Evolutionary conservation across 2,888 invertebrate genomes (phyloP), one percentile per base, ranked within the genome.

Genomic region (Gortyna flavago): DNA sequence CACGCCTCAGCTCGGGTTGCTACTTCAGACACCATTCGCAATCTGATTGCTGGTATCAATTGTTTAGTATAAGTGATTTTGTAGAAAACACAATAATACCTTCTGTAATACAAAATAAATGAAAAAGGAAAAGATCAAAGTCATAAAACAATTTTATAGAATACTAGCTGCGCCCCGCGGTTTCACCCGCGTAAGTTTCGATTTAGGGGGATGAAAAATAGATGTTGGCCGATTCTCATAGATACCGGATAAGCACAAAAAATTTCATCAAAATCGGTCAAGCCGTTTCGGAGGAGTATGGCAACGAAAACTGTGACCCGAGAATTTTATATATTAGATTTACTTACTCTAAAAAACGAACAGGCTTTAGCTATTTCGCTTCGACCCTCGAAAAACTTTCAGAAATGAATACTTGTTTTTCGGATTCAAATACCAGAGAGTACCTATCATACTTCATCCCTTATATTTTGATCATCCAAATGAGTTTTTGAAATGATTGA

Each of bases 1-100:
- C 64, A 93, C 90, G 83, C 81, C 84, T 79, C 73, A 85, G 84
- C 83, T 87, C 87, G 80, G 86, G 75, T 88, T 88, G 84, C 88
- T 70, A 75, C 76, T 65, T 77, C 67, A 81, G 35, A 78, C 75
- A 83, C 75, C 73, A 81, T 64, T 77, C 68, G 73, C 77, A 74
- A 85, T 72, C 69, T 25, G 66, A 84, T 75, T 71, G 38, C 61
- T 59, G 29, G 41, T 79, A 75, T 75, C 67, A 72, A 65, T 70
- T 73, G 29, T n/a, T 51, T 57, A 51, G 70, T n/a, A 75, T 29
- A 83, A 64, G 48, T n/a, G 32, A 41, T 62, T 44, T 59, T 32
- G 16, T 38, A 44, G 29, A 57, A 62, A 79, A 29, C n/a, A 51
- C n/a, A 57, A 51, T 13, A 57, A 44, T 18, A 61, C 18, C 44